A percentile compares a stretch with the other conserved stretches of the same genome.
phyloP scores from a whole-genome alignment of 2,888 invertebrate genomes.

The Actias luna region DNA sequence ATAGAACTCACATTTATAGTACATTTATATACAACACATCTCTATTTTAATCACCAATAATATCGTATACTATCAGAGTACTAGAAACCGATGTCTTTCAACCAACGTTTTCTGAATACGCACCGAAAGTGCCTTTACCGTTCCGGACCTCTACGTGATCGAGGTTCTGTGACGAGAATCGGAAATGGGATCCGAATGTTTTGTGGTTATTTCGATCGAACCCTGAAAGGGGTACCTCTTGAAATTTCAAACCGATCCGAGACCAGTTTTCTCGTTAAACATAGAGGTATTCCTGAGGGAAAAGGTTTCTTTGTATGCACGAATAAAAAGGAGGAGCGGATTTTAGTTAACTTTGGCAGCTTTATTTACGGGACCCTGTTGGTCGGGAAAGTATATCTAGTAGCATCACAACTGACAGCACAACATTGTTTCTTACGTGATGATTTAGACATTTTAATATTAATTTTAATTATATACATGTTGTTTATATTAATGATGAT shows the following conservation, averaged over 20 bases:
- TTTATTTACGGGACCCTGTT: conserved; percentile 34
- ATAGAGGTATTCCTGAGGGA: conserved; percentile 51
- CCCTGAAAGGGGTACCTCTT: conserved; percentile 65
- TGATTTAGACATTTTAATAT: not conserved
- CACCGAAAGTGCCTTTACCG: conserved; percentile 51
- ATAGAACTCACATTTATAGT: not conserved
- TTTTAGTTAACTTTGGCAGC: conserved; percentile 40
- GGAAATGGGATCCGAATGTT: conserved; percentile 70
- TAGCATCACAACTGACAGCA: not conserved
- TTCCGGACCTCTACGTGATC: conserved; percentile 59
- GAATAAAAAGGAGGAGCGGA: conserved; percentile 40
- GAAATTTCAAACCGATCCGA: conserved; percentile 60
- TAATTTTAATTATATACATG: not conserved
- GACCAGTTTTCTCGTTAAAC: conserved; percentile 60
- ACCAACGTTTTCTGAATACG: conserved; percentile 39
- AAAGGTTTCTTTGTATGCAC: conserved; percentile 45
- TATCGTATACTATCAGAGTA: conserved; percentile 11
- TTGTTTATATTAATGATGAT: no score
- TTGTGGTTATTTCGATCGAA: conserved; percentile 75
- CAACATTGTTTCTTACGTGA: not conserved
- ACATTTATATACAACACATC: no score
- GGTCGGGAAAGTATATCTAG: not conserved
- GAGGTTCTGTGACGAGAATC: conserved; percentile 72
- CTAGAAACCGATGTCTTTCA: conserved; percentile 13
- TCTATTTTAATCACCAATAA: conserved; percentile 11